Percentiles rank a stretch among this genome's conserved stretches.
These are phyloP conservation scores for Sinocyclocheilus anshuiensis DNA, from an alignment of 2,113 vertebrate species.

Conservation along the genomic window DNA sequence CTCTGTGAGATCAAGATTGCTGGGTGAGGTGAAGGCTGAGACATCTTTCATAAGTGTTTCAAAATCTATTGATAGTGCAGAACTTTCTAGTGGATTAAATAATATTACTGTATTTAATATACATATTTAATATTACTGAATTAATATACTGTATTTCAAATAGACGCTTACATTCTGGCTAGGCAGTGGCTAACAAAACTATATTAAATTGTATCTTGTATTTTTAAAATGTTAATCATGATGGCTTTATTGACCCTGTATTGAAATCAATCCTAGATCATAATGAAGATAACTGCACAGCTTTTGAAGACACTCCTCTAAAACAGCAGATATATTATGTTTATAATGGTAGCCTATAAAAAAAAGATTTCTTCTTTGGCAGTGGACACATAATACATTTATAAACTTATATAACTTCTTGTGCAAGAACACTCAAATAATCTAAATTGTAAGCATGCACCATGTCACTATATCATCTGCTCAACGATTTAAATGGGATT, in stretches of 20 bases:
- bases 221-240: not conserved
- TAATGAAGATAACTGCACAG: not conserved
- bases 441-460: not conserved
- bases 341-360: not conserved
- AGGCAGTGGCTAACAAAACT: too few species aligned
- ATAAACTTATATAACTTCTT: not conserved
- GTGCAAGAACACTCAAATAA: not conserved
- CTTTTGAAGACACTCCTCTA: not conserved
- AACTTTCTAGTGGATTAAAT: not conserved
- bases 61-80: not conserved
- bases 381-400: not conserved
- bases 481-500: not conserved
- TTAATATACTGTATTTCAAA: not conserved
- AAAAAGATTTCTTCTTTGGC: not conserved
- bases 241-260: not conserved
- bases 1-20: not conserved
- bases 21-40: not conserved
- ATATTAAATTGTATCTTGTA: not conserved
- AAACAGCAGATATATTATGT: not conserved
- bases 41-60: not conserved
- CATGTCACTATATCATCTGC: not conserved
- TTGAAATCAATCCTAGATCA: not conserved
- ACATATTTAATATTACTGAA: too few species aligned
- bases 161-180: not conserved
- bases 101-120: not conserved